Conservation (phyloP, 2,797 vertebrate genomes). For the Chaunax sp. region DNA sequence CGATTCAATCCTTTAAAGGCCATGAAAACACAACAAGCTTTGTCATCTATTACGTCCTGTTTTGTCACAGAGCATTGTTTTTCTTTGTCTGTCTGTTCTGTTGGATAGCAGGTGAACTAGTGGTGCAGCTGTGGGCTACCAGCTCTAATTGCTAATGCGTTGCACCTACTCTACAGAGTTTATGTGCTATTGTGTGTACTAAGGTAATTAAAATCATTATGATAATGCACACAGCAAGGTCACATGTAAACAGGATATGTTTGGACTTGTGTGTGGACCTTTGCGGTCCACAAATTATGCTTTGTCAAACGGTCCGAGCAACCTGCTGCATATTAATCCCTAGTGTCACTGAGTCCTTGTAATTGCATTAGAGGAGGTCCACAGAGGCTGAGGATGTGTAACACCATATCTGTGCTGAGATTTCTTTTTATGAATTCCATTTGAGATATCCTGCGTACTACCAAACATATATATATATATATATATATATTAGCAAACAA, state of each 20-base stretch:
- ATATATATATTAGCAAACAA: too few species aligned
- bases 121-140: too few species aligned
- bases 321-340: not conserved
- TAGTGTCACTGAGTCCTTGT: conserved; percentile 5
- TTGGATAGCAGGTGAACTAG: too few species aligned
- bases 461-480: not conserved
- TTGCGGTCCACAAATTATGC: not conserved
- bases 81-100: too few species aligned
- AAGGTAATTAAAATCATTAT: conserved; percentile 12
- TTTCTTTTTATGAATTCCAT: conserved; percentile 2
- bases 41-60: too few species aligned
- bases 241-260: not conserved
- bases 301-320: not conserved
- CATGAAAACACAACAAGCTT: not conserved
- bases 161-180: too few species aligned
- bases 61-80: too few species aligned
- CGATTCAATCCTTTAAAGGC: not conserved
- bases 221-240: conserved; percentile 7
- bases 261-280: conserved; percentile 4
- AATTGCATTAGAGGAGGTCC: not conserved
- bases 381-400: not conserved
- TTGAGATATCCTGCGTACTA: not conserved
- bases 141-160: too few species aligned
- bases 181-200: not conserved
- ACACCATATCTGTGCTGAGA: not conserved